Evolutionary conservation across 2,113 vertebrate genomes (phyloP).

Genomic region (Sebastes fasciatus): DNA sequence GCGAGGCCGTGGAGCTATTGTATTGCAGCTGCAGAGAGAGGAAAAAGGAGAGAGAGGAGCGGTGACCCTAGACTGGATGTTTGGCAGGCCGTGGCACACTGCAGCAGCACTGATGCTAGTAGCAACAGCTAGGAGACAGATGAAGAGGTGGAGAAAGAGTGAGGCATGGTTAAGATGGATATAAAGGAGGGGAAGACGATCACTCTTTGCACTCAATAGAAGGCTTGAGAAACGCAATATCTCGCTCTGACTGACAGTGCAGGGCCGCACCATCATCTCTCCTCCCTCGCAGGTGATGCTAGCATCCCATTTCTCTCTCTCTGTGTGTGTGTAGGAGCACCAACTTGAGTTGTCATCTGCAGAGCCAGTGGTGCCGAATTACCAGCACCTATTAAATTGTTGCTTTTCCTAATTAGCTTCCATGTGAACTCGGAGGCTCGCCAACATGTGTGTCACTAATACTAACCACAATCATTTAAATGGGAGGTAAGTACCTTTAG

Average conservation of each 20-base stretch:
- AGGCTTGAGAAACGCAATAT: background rate
- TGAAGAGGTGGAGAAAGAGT: conserved; percentile 1
- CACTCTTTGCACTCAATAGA: background rate
- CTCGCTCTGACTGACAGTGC: background rate
- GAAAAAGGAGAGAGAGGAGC: background rate
- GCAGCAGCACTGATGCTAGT: conserved; percentile 57
- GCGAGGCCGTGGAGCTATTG: conserved; percentile 20
- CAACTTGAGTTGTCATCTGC: conserved; percentile 56
- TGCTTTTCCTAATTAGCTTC: conserved; percentile 72
- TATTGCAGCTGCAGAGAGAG: conserved; percentile 45
- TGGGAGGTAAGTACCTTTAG: conserved; percentile 52
- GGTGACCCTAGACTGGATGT: conserved; percentile 36
- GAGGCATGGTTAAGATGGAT: background rate
- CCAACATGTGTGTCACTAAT: conserved; percentile 57
- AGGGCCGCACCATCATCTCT: background rate
- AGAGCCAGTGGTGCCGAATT: conserved; percentile 47
- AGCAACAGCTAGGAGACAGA: background rate
- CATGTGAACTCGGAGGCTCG: conserved; percentile 49
- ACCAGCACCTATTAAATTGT: conserved; percentile 65
- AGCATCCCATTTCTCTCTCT: conserved; percentile 5
- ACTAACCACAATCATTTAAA: conserved; percentile 43
- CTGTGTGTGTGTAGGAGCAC: background rate
- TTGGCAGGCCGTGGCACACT: conserved; percentile 78
- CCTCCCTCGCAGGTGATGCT: conserved; percentile 7
- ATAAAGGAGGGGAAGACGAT: background rate